Conservation (phyloP, 1,140 invertebrate species). For the Halyomorpha halys region DNA sequence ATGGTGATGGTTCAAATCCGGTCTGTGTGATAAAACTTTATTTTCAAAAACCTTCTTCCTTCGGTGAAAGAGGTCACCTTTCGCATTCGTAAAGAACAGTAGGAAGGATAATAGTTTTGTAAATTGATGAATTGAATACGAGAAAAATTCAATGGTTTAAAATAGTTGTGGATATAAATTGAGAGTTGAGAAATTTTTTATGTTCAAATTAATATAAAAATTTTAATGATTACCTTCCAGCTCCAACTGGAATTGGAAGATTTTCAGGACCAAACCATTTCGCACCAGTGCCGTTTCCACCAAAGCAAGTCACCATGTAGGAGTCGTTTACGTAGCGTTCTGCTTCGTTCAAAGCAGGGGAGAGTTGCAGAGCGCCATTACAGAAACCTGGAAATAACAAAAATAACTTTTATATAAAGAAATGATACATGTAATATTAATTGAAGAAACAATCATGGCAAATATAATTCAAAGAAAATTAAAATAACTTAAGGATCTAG, state of each 20-base stretch:
- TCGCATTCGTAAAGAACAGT: too few relatives aligned
- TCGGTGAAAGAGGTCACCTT: too few relatives aligned
- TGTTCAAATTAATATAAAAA: background rate
- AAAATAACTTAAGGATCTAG: too few relatives aligned
- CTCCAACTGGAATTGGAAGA: slow-evolving; percentile 8
- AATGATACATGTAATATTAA: too few relatives aligned
- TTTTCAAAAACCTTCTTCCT: too few relatives aligned
- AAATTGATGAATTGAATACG: background rate
- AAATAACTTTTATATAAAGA: too few relatives aligned
- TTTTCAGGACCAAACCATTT: slow-evolving; percentile 20
- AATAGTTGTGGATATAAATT: background rate
- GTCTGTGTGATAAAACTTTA: too few relatives aligned
- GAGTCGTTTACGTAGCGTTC: slow-evolving; percentile 24
- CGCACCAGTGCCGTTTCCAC: slow-evolving; percentile 4
- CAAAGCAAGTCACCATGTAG: slow-evolving; percentile 24
- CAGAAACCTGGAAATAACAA: background rate
- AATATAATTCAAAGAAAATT: too few relatives aligned
- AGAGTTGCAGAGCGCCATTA: slow-evolving; percentile 4
- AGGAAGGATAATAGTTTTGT: too few relatives aligned
- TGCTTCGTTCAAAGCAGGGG: slow-evolving; percentile 4
- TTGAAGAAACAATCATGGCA: too few relatives aligned
- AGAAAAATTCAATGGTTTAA: background rate
- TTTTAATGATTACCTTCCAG: slow-evolving; percentile 20
- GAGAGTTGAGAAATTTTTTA: background rate
- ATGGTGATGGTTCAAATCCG: too few relatives aligned